Base-by-base conservation (phyloP, 2,797 vertebrate genomes). In the Bucorvus abyssinicus region DNA sequence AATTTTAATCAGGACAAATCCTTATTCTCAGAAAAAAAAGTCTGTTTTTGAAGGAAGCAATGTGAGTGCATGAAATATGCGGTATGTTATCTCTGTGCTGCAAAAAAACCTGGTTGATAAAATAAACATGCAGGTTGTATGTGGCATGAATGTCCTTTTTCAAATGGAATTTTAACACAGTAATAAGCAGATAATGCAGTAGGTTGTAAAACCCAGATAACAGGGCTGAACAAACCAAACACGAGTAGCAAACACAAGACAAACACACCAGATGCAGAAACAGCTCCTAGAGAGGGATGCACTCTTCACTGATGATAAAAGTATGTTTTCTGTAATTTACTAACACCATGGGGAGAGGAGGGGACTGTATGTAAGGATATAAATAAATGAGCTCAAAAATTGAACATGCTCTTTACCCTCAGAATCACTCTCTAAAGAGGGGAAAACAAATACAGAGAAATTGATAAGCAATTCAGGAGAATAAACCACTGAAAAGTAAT, bases 351-450 rank as follows among this genome's bases (percentile, higher is more conserved):
- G 26, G 10, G 13, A 47, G 64, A 80, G 3, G 22, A 47, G 64
- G 82, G 3, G 22, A 52, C 12, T 30, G 6, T 45, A 56, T 68
- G 6, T 57, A 75, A 63, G 12, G 20, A 78, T 50, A 59, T 17
- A 88, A 71, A 90, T 36, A 12, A 77, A 77, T 68, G 32, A 80
- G 17, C 32, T 80, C 12, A 87, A 87, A 91, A 94, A 57, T 44
- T n/a, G 87, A 93, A 75, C 12, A 61, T 34, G 36, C 4, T 6
- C 24, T 93, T 91, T 69, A 52, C 19, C 38, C n/a, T 42, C 36
- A 81, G 42, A 85, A 93, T 20, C 10, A 45, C 5, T 52, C 76
- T 83, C 67, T 67, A 49, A 84, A 80, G 40, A 56, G 32, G 7
- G 9, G 4, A 38, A 80, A 45, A 42, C 50, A 82, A 59, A 53